A percentile compares a stretch with the other conserved stretches of the same genome.
These are phyloP conservation scores for Theropithecus gelada DNA, from an alignment of 2,113 vertebrate species.

Conservation along the genomic window DNA sequence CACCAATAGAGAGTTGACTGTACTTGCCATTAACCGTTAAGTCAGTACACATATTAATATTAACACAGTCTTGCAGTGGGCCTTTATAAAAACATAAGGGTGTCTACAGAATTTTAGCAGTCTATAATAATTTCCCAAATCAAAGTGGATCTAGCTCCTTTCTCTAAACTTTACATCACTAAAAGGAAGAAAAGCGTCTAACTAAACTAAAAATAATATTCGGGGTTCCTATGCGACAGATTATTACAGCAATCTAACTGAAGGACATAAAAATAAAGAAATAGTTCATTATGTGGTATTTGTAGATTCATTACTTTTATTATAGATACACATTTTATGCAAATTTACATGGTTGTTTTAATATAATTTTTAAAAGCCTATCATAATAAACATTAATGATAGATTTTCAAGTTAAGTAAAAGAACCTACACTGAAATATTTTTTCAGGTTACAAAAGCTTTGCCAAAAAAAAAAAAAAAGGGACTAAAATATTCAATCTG, in stretches of 20 bases:
- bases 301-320: slow-evolving; percentile 14
- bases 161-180: slow-evolving; percentile 21
- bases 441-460: neutral
- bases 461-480: slow-evolving; percentile 29
- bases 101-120: neutral
- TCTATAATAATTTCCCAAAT: neutral
- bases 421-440: neutral
- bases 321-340: neutral
- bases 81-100: neutral
- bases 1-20: slow-evolving; percentile 59
- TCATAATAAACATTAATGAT: neutral
- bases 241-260: neutral
- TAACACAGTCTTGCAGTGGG: neutral
- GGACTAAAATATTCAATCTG: slow-evolving; percentile 26
- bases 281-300: neutral
- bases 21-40: neutral
- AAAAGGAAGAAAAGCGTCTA: neutral
- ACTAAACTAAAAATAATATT: slow-evolving; percentile 29
- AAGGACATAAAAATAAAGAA: slow-evolving; percentile 7
- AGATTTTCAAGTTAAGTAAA: neutral
- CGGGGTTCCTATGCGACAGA: neutral
- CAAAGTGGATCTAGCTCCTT: neutral
- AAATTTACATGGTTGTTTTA: neutral
- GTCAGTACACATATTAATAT: neutral
- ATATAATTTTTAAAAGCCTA: neutral